phyloP scores from a whole-genome alignment of 2,797 vertebrate species.

The Petrocephalus sullivani region DNA sequence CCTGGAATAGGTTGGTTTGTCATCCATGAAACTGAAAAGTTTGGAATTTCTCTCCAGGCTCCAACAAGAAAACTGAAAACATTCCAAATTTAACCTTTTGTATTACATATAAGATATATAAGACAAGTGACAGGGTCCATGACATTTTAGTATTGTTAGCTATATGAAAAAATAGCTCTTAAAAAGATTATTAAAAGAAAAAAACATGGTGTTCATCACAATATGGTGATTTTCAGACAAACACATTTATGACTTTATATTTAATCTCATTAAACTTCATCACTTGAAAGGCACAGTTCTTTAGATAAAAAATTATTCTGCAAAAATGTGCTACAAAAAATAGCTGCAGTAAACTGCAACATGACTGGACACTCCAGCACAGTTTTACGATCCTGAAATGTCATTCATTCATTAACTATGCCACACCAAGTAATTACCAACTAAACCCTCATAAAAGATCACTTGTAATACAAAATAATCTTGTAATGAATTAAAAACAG shows the following conservation, averaged over 20 bases:
- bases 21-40: background rate
- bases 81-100: background rate
- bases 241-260: background rate
- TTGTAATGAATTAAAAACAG: no score
- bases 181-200: background rate
- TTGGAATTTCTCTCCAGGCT: background rate
- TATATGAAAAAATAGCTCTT: background rate
- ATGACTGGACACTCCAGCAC: no score
- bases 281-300: no score
- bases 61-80: background rate
- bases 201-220: background rate
- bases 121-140: background rate
- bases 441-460: no score
- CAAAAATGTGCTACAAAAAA: background rate
- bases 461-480: no score
- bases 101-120: background rate
- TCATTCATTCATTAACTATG: no score
- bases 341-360: background rate
- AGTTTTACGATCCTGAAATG: no score
- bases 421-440: no score
- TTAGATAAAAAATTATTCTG: background rate
- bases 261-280: no score
- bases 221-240: background rate
- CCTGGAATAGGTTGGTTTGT: background rate
- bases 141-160: background rate